Conservation (phyloP, 2,888 invertebrate species). For the Gibbula magus region DNA sequence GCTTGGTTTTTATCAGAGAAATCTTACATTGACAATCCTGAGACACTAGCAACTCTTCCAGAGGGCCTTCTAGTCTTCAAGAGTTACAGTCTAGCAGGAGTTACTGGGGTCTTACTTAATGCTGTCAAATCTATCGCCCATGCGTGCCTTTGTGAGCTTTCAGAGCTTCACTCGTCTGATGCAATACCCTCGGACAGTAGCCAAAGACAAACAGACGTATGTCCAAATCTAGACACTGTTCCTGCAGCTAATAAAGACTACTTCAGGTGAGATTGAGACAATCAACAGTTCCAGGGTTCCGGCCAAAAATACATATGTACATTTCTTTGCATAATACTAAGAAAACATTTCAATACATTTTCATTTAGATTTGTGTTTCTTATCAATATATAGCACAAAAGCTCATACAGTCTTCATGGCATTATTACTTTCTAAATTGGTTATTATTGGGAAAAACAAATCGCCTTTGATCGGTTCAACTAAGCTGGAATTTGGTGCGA, state of each 20-base stretch:
- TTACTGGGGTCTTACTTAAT: conserved; percentile 29
- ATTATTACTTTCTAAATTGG: no score
- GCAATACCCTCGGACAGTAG: neutral
- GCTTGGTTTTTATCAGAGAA: conserved; percentile 67
- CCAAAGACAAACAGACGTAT: neutral
- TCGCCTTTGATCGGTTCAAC: no score
- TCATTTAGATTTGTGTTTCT: no score
- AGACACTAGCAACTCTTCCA: conserved; percentile 35
- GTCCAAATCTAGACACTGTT: neutral
- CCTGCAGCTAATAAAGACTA: neutral
- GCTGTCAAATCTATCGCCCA: conserved; percentile 28
- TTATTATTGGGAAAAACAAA: no score
- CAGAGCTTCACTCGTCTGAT: neutral
- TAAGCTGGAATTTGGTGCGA: no score
- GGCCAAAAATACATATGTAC: no score
- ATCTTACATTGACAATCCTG: conserved; percentile 35
- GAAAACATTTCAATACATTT: no score
- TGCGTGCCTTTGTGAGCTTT: conserved; percentile 35
- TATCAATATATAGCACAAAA: no score
- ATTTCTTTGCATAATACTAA: no score
- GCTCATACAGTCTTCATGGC: no score
- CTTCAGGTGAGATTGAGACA: neutral
- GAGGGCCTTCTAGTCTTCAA: conserved; percentile 52
- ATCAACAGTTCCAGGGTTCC: no score
- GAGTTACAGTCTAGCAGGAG: conserved; percentile 41